phyloP scores from a whole-genome alignment of 2,113 vertebrate genomes.

The Channa argus region DNA sequence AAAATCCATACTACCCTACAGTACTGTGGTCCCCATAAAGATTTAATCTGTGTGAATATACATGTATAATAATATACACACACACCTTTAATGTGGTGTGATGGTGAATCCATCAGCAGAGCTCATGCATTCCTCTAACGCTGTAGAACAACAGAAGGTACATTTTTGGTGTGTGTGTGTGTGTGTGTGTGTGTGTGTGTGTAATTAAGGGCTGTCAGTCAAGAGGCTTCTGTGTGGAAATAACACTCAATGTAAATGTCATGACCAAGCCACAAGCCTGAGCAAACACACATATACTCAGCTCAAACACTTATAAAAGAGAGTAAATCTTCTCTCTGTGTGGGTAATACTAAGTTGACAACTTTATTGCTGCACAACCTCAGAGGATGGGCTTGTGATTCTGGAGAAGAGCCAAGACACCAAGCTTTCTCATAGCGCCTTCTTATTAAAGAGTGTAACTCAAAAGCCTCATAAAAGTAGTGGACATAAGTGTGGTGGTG shows the following conservation, averaged over 20 bases:
- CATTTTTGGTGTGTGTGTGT: neutral
- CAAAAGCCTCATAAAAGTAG: constrained; percentile 64
- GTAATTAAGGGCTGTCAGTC: constrained; percentile 64
- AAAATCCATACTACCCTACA: constrained; percentile 9
- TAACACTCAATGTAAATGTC: constrained; percentile 55
- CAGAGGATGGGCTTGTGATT: constrained; percentile 44
- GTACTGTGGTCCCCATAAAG: constrained; percentile 24
- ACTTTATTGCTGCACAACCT: constrained; percentile 67
- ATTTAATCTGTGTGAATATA: too few species aligned
- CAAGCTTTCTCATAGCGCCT: constrained; percentile 47
- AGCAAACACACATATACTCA: constrained; percentile 32
- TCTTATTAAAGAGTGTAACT: constrained; percentile 74
- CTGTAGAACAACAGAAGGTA: constrained; percentile 4
- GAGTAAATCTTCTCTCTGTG: constrained; percentile 58
- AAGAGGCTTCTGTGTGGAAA: constrained; percentile 38
- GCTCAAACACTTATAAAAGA: constrained; percentile 21
- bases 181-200: neutral
- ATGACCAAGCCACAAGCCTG: constrained; percentile 42
- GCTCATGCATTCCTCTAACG: neutral
- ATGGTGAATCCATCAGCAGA: neutral
- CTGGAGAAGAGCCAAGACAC: constrained; percentile 55
- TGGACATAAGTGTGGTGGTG: constrained; percentile 9
- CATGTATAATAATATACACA: constrained; percentile 19
- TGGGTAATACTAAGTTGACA: constrained; percentile 71
- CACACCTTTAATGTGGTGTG: constrained; percentile 17